Percentiles rank a stretch among this genome's conserved stretches.
Evolutionary conservation across 2,113 vertebrate genomes (phyloP).

Genomic region (Malurus elegans): DNA sequence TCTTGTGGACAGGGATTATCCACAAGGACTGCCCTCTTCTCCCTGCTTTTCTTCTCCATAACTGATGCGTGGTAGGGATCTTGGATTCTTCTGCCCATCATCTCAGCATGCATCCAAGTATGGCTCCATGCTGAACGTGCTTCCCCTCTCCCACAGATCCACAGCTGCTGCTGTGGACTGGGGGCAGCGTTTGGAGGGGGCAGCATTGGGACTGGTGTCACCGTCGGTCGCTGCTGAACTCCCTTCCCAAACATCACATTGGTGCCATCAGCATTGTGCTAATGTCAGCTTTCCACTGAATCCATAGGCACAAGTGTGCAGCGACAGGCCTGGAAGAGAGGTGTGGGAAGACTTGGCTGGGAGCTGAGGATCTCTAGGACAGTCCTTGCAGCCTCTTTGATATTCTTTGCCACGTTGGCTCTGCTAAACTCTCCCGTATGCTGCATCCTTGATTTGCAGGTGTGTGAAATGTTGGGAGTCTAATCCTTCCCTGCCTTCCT

Average conservation of each 20-base stretch:
- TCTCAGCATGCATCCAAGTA: neutral
- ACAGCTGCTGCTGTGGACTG: neutral
- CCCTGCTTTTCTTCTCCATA: neutral
- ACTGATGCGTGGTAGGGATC: neutral
- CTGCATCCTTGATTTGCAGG: neutral
- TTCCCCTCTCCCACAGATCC: neutral
- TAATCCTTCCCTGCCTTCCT: neutral
- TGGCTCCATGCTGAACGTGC: neutral
- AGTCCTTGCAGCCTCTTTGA: neutral
- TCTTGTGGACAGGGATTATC: neutral
- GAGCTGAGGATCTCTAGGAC: neutral
- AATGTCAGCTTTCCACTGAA: neutral
- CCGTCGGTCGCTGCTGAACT: accelerated
- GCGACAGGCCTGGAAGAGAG: neutral
- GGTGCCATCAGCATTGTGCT: neutral
- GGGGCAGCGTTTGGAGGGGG: neutral
- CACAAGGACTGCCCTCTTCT: neutral
- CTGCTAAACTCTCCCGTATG: neutral
- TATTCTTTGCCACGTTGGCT: neutral
- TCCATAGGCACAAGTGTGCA: neutral
- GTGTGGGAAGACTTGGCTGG: neutral
- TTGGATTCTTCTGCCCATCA: neutral
- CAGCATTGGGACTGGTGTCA: neutral
- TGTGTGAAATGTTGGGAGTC: neutral
- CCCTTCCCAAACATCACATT: neutral